Evolutionary conservation across 2,113 vertebrate species (phyloP), one percentile per base, ranked within the genome.

Genomic region (Lipotes vexillifer): DNA sequence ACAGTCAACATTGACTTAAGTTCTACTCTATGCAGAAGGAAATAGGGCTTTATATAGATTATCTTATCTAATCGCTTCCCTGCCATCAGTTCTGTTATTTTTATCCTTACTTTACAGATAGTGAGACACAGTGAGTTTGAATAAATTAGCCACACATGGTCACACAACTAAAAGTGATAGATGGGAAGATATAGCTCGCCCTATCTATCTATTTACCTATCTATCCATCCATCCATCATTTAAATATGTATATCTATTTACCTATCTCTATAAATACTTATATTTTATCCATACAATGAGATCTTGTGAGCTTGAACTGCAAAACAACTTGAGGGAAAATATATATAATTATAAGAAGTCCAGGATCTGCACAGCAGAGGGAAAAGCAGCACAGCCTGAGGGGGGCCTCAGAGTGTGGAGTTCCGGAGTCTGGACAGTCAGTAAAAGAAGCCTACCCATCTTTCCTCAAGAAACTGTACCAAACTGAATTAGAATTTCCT

Each of bases 241-340:
- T n/a, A n/a, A n/a, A n/a, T n/a, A n/a, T n/a, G n/a, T n/a, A 3
- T 20, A n/a, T 46, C 27, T 57, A 41, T 59, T 61, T 27, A 27
- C 25, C 33, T 80, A 25, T 36, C 21, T 86, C 66, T 72, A 29
- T 33, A 88, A 69, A 91, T 80, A 52, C 10, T 75, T 27, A 6
- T 25, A 63, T 61, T 92, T 81, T 68, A 52, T 72, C 94, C 57
- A 84, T 52, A 10, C 29, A 71, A 13, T 61, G 46, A 74, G 29
- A 93, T 82, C 10, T 55, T 4, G 29, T 61, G 12, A 46, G 44
- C 46, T 84, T 93, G 27, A 74, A 61, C 6, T 72, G 31, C 46
- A 81, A 91, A 97, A 82, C 61, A 95, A 55, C 81, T 81, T 46
- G n/a, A 71, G 15, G 89, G 63, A 61, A 85, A 85, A 84, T 33